A percentile compares a stretch with the other conserved stretches of the same genome.
Evolutionary conservation across 2,113 vertebrate species (phyloP).

Genomic region (Rhynchopsitta pachyrhyncha): DNA sequence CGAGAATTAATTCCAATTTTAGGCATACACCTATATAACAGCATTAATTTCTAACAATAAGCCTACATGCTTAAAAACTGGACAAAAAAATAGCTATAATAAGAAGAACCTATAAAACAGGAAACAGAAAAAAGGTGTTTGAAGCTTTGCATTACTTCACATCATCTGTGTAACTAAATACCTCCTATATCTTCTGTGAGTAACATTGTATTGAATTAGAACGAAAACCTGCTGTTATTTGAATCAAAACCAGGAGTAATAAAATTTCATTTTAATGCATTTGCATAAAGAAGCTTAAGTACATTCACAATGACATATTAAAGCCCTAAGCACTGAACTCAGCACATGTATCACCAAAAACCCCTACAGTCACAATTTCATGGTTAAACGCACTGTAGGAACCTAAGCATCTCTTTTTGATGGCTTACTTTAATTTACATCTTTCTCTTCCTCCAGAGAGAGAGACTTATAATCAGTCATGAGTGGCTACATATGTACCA

Average conservation of each 20-base stretch:
- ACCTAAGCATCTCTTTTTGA: constrained; percentile 47
- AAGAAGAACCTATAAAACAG: neutral
- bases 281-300: constrained; percentile 62
- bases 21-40: neutral
- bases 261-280: constrained; percentile 46
- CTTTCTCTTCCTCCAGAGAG: constrained; percentile 21
- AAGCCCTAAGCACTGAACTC: constrained; percentile 38
- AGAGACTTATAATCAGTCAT: constrained; percentile 53
- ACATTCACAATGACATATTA: constrained; percentile 56
- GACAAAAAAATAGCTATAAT: neutral
- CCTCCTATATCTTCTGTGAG: neutral
- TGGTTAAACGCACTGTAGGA: constrained; percentile 60
- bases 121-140: neutral
- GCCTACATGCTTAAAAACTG: neutral
- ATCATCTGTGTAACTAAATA: neutral
- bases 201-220: constrained; percentile 6
- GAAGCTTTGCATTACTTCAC: neutral
- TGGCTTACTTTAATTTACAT: constrained; percentile 63
- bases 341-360: constrained; percentile 44
- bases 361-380: constrained; percentile 46
- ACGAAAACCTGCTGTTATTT: constrained; percentile 52
- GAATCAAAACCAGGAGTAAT: constrained; percentile 28
- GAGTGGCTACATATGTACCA: constrained; percentile 32
- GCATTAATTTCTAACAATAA: neutral
- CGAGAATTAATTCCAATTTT: neutral